Evolutionary conservation across 1,140 invertebrate genomes (phyloP).

Genomic region (Lamellibrachia luymesi): DNA sequence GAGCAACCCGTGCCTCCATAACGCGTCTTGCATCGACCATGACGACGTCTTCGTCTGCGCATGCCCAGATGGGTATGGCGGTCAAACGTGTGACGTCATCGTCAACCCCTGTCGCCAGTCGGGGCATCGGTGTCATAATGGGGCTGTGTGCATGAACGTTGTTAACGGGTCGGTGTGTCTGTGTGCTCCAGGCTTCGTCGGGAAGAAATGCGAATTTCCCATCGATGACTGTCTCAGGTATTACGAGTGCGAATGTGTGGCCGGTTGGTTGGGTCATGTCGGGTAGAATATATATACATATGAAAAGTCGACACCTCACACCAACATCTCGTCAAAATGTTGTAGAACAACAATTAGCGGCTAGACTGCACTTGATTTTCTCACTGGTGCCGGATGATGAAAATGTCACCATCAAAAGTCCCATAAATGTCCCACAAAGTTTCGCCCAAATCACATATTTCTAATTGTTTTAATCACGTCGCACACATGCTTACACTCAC

Average conservation of each 20-base stretch:
- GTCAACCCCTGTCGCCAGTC: neutral
- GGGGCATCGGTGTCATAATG: neutral
- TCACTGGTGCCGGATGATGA: too few species aligned
- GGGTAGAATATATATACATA: too few species aligned
- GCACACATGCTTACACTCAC: too few species aligned
- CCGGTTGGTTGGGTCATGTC: too few species aligned
- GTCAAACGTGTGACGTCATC: neutral
- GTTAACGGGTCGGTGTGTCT: neutral
- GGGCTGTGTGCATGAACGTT: neutral
- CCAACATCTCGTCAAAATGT: too few species aligned
- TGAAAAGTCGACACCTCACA: too few species aligned
- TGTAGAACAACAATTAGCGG: too few species aligned
- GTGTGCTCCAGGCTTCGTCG: neutral
- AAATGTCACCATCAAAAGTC: too few species aligned
- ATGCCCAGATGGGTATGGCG: neutral
- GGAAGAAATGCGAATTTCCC: neutral
- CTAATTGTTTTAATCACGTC: too few species aligned
- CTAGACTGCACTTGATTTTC: too few species aligned
- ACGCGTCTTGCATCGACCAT: constrained; percentile 16
- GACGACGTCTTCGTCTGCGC: neutral
- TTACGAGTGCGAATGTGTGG: neutral
- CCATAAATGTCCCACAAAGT: too few species aligned
- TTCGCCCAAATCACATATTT: too few species aligned
- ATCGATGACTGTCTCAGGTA: neutral
- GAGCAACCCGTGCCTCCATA: constrained; percentile 59